Conservation (phyloP, 2,888 invertebrate species). For the Nymphalis c-album region DNA sequence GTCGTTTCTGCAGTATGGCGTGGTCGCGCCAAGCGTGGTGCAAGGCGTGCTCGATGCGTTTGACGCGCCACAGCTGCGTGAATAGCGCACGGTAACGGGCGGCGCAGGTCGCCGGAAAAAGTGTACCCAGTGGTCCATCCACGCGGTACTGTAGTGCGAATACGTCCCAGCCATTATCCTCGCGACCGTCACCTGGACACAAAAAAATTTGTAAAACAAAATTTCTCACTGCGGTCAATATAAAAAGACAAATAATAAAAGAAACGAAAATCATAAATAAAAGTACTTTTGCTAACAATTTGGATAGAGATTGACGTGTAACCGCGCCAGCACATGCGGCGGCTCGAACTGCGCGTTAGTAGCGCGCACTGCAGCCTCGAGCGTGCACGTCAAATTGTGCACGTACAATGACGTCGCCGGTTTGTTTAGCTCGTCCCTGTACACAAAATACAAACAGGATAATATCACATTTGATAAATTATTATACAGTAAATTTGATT, state of each 20-base stretch:
- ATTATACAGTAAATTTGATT: not conserved
- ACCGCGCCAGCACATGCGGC: slow-evolving; percentile 91
- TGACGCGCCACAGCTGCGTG: slow-evolving; percentile 93
- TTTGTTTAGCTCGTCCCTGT: slow-evolving; percentile 92
- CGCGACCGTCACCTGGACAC: slow-evolving; percentile 69
- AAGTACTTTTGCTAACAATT: slow-evolving; percentile 57
- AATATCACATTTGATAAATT: not conserved
- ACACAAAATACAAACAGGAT: slow-evolving; percentile 8
- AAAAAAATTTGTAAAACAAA: no score
- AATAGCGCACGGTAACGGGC: slow-evolving; percentile 90
- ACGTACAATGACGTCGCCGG: slow-evolving; percentile 92
- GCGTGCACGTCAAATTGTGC: slow-evolving; percentile 92
- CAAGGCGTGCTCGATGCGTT: slow-evolving; percentile 92
- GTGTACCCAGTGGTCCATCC: slow-evolving; percentile 93
- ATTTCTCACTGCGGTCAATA: not conserved
- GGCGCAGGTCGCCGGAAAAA: slow-evolving; percentile 87
- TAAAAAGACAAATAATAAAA: no score
- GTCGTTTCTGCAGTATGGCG: slow-evolving; percentile 86
- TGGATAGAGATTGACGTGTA: slow-evolving; percentile 89
- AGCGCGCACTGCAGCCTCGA: slow-evolving; percentile 92
- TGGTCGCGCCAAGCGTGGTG: slow-evolving; percentile 92
- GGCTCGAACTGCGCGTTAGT: slow-evolving; percentile 98
- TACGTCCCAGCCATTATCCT: slow-evolving; percentile 95
- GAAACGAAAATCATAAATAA: no score
- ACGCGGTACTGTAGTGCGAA: slow-evolving; percentile 93